Base-by-base conservation (phyloP, 2,888 invertebrate genomes). In the Sarcophaga carnaria region DNA sequence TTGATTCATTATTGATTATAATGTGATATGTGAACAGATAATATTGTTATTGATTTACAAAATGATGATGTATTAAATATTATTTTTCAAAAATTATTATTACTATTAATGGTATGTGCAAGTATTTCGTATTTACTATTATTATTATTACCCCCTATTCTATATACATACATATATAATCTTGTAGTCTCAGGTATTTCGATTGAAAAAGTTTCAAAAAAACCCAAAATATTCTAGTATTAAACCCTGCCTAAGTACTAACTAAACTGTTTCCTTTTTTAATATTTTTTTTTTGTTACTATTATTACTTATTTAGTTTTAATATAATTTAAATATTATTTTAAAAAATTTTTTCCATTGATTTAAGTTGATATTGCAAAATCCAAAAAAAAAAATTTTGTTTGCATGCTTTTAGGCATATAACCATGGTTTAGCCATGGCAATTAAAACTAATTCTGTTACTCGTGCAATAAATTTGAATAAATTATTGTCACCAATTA, bases 51-150 rank as follows among this genome's bases (percentile, higher is more conserved):
- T 37, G 37, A 37, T 37, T 37, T 10, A 37, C 1, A 37, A 37
- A 37, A 37, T 8, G 37, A 37, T 10, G 0, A 37, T 37, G 37
- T 37, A 37, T 37, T 37, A 37, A 37, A 37, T 37, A 37, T 37
- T 37, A 37, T 37, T 37, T 10, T 37, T 37, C 10, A 37, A 37
- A 10, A 37, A 8, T 37, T 37, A 37, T 37, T 37, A 37, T 37
- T 37, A 37, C 2, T 37, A 37, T 37, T 37, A 64, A 2, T 60
- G 67, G 47, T 49, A 75, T 81, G 74, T 75, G 80, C 74, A 81
- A 81, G 67, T 75, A 80, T 79, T 71, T 69, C 67, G 10, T 37
- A 37, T 37, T 37, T 37, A 37, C 37, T 37, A 37, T 37, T 37
- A 37, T 37, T 37, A 37, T 37, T 37, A 37, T 37, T 37, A 37